These are phyloP conservation scores for Bombus sibiricus DNA, from an alignment of 1,140 invertebrate genomes.

Conservation along the genomic window DNA sequence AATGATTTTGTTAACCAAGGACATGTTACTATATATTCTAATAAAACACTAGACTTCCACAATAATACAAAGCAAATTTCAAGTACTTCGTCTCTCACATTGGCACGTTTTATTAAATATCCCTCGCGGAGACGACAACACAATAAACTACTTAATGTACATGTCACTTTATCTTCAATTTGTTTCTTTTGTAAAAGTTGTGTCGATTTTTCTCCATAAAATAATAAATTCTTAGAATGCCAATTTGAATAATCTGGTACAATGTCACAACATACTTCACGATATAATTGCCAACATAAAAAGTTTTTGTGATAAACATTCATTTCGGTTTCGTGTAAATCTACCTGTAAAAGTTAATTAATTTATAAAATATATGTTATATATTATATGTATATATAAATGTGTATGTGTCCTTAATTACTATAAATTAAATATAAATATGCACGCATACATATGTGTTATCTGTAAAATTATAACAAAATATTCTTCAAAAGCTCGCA, in stretches of 20 bases:
- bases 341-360: slow-evolving; percentile 72
- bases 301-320: slow-evolving; percentile 90
- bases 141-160: slow-evolving; percentile 87
- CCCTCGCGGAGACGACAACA: slow-evolving; percentile 91
- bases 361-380: background rate
- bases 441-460: background rate
- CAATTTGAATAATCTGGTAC: slow-evolving; percentile 77
- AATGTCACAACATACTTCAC: slow-evolving; percentile 63
- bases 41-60: slow-evolving; percentile 89
- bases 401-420: background rate
- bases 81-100: slow-evolving; percentile 84
- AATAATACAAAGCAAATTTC: slow-evolving; percentile 88
- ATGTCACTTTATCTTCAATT: slow-evolving; percentile 86
- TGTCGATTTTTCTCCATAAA: slow-evolving; percentile 83
- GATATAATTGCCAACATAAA: slow-evolving; percentile 90
- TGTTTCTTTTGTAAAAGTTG: slow-evolving; percentile 87
- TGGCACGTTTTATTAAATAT: slow-evolving; percentile 87
- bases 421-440: background rate
- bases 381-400: slow-evolving; percentile 5
- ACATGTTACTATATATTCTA: slow-evolving; percentile 87
- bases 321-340: slow-evolving; percentile 81
- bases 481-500: background rate
- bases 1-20: slow-evolving; percentile 84
- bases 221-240: slow-evolving; percentile 84
- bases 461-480: background rate